Base-by-base conservation (phyloP, 2,888 invertebrate genomes). In the Volucella inflata region DNA sequence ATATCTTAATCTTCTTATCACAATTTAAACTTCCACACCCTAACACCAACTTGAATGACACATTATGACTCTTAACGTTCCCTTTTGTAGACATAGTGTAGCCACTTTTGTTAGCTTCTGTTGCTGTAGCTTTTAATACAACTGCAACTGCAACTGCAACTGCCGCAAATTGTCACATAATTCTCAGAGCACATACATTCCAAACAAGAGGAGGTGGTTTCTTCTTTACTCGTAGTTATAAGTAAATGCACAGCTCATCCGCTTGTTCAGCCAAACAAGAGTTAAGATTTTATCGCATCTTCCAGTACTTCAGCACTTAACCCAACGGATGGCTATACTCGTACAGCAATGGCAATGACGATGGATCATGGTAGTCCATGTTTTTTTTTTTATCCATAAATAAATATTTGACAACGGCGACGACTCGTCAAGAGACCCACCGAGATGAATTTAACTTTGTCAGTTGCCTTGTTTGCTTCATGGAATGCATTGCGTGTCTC, bases 201-300 rank as follows among this genome's bases (percentile, higher is more conserved):
- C 48, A 51, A 9, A 12, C 9, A 16, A 57, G 51, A 70, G 42
- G 42, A 50, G 50, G 55, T 74, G 70, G 14, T 57, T 78, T 51
- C 50, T 36, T 62, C 65, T 6, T 30, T 30, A 30, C 0, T 6
- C 6, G 30, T 6, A 30, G 6, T 6, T 51, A 55, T 30, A 44
- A 59, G 44, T 44, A 42, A 74, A 67, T 60, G 46, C 42, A 80
- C 10, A 36, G 80, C 75, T 75, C 75, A 55, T 71, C 65, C 48
- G 59, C 64, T 77, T 71, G 76, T 77, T 68, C 40, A 44, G 62
- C 72, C 30, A 72, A 77, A 81, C 72, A 72, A 81, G 60, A 67
- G 42, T 14, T 42, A 65, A 70, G 85, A 81, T 85, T 40, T 85
- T 81, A 85, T 85, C 85, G 36, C 65, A 57, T 81, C 53, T 59